Conservation (phyloP, 2,797 vertebrate species). For the Labroides dimidiatus region DNA sequence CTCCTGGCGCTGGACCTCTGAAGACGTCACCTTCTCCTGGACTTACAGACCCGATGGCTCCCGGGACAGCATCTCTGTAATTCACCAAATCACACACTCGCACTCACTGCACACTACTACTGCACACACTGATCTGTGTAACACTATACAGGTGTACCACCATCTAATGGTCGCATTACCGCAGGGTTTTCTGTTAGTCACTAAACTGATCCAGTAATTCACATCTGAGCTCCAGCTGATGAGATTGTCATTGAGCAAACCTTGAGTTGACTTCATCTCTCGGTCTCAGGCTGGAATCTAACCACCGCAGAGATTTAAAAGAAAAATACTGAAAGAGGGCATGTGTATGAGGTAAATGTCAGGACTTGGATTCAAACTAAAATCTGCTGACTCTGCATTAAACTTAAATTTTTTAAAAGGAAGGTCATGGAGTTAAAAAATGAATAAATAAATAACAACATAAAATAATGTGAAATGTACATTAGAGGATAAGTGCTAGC, state of each 20-base stretch:
- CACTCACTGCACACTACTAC: background rate
- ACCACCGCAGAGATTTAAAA: background rate
- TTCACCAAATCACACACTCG: background rate
- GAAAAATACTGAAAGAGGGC: background rate
- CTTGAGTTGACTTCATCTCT: background rate
- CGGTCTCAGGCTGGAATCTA: background rate
- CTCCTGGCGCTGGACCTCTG: conserved; percentile 86
- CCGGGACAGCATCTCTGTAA: conserved; percentile 82
- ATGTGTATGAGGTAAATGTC: background rate
- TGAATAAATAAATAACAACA: too few species aligned
- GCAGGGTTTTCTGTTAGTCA: background rate
- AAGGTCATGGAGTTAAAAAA: background rate
- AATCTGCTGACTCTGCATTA: background rate
- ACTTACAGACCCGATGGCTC: conserved; percentile 83
- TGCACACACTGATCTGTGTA: too few species aligned
- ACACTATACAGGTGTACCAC: background rate
- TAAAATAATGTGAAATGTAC: too few species aligned
- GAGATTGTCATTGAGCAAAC: background rate
- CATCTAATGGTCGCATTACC: background rate
- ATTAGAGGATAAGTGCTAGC: too few species aligned
- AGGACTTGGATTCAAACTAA: background rate
- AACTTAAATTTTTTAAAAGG: background rate
- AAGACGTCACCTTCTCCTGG: conserved; percentile 87
- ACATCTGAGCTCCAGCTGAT: conserved; percentile 15
- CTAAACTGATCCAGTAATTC: background rate